Conservation (phyloP, 2,888 invertebrate genomes). For the Cerastoderma edule region DNA sequence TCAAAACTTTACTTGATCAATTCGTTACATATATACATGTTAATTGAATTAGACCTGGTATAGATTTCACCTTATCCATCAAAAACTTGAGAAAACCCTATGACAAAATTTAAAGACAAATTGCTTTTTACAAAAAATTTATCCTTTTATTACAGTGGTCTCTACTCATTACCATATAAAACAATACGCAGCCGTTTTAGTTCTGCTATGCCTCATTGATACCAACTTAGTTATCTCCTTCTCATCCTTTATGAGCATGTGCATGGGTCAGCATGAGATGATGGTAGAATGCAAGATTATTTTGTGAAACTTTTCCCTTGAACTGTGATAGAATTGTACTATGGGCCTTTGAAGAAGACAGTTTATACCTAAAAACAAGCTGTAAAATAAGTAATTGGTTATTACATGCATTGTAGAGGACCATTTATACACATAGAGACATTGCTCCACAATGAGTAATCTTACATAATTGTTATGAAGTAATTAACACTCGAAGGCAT, state of each 20-base stretch:
- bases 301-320: background rate
- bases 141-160: background rate
- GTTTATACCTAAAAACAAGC: too few species aligned
- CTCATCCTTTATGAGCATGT: background rate
- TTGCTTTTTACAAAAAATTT: constrained; percentile 3
- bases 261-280: background rate
- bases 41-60: background rate
- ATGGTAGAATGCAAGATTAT: background rate
- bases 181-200: too few species aligned
- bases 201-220: too few species aligned
- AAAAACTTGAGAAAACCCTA: background rate
- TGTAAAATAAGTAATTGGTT: too few species aligned
- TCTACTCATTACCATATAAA: too few species aligned
- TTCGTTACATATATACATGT: background rate
- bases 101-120: background rate
- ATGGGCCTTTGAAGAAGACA: too few species aligned
- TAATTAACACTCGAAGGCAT: too few species aligned
- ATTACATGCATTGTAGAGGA: too few species aligned
- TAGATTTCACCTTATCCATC: background rate
- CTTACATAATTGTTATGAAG: too few species aligned
- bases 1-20: background rate
- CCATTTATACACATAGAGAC: too few species aligned
- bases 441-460: too few species aligned
- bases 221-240: too few species aligned
- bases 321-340: background rate